Evolutionary conservation across 2,797 vertebrate genomes (phyloP), one percentile per base, ranked within the genome.

Genomic region (Percopsis omiscomaycus): DNA sequence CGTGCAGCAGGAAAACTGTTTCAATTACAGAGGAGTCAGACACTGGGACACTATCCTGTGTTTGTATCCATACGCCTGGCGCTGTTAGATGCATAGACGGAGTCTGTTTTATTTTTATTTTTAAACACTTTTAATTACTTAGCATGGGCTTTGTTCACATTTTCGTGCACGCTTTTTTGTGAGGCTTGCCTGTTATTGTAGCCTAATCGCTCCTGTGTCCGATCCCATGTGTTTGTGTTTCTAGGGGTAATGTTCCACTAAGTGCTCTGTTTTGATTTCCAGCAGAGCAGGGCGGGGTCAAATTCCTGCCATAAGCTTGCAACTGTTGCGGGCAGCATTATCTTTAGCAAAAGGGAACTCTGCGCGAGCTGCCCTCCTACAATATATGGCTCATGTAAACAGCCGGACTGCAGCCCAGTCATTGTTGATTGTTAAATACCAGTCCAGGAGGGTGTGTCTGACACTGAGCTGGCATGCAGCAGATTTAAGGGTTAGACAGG

Each of bases 191-290:
- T 27, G 9, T 51, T 66, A 54, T 16, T 69, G 45, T 64, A 55
- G 61, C 61, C 16, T 29, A 14, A 63, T 59, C 44, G 66, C 22
- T 61, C 46, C 66, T 58, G 42, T 71, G 47, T 70, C 61, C 45
- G 52, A 67, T 10, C 5, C 56, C 68, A 55, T 78, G 66, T 76
- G 65, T 79, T 52, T 77, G 71, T 77, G 66, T 61, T 61, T 78
- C 57, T 58, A 5, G 44, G 54, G 64, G 54, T 74, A 78, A 73
- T 65, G 61, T 67, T 78, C 70, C 74, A 30, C 65, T 64, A 74
- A 82, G 73, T 74, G 64, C 63, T 64, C 50, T 75, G 79, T 86
- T 89, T 83, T 82, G 76, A 75, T 88, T 84, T 80, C 79, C 70
- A 79, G 54, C 71, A 54, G 71, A 77, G 76, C 66, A 73, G 69